Evolutionary conservation across 2,113 vertebrate species (phyloP).

Genomic region (Ceratotherium simum): DNA sequence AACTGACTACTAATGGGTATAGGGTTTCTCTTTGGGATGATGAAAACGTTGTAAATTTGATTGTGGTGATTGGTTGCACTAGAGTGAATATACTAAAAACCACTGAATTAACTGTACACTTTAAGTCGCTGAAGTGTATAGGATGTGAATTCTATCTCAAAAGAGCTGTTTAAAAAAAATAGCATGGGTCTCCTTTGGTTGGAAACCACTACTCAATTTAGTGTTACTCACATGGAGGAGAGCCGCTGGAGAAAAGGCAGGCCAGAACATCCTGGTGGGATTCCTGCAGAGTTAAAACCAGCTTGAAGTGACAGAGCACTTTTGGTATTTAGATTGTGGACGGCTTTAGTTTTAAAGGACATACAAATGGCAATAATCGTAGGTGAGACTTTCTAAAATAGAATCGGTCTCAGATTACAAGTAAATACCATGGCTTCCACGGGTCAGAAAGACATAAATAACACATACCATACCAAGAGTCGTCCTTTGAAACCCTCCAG

Average conservation of each 20-base stretch:
- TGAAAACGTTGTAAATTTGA: neutral
- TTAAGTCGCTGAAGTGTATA: neutral
- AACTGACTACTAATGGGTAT: fast-evolving
- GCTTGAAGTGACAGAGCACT: neutral
- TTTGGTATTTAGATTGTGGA: neutral
- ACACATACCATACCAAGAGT: neutral
- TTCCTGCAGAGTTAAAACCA: fast-evolving
- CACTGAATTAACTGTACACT: neutral
- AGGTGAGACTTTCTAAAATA: conserved; percentile 57
- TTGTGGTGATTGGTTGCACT: neutral
- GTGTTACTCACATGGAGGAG: neutral
- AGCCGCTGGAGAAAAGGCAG: neutral
- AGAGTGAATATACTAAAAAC: neutral
- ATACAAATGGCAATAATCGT: neutral
- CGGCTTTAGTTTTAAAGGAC: neutral
- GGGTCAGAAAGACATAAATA: neutral
- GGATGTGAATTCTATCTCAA: neutral
- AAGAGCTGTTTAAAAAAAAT: neutral
- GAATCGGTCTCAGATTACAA: conserved; percentile 49
- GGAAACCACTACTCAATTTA: neutral
- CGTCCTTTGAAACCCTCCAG: conserved; percentile 56
- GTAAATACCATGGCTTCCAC: conserved; percentile 10
- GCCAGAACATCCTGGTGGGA: neutral
- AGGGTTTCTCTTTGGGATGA: fast-evolving
- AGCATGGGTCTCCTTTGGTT: neutral